A percentile compares a stretch with the other conserved stretches of the same genome.
These are phyloP conservation scores for Harpagifer antarcticus DNA, from an alignment of 2,797 vertebrate genomes.

Conservation along the genomic window DNA sequence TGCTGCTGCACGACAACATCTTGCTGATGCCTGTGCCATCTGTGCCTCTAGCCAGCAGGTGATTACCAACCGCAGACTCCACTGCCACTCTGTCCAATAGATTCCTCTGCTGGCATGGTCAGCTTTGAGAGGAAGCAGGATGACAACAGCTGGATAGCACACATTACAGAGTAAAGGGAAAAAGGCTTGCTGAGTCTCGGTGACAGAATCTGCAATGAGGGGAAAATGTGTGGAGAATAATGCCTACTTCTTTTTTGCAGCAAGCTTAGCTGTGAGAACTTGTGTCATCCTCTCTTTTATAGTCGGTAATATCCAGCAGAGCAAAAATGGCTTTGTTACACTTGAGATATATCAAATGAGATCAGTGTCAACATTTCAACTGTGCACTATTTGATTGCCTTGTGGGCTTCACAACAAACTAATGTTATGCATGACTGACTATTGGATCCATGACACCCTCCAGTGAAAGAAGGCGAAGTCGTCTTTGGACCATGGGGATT, in stretches of 20 bases:
- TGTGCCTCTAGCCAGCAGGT: conserved; percentile 76
- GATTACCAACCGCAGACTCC: conserved; percentile 76
- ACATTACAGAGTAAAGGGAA: conserved; percentile 46
- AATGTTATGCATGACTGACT: conserved; percentile 78
- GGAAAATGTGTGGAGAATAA: conserved; percentile 44
- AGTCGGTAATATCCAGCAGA: conserved; percentile 71
- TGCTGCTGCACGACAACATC: conserved; percentile 66
- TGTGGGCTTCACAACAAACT: conserved; percentile 71
- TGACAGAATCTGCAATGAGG: conserved; percentile 39
- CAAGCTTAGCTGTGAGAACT: conserved; percentile 55
- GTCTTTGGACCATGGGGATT: conserved; percentile 70
- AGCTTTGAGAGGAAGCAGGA: conserved; percentile 55
- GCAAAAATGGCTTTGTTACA: conserved; percentile 79
- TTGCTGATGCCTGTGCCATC: conserved; percentile 75
- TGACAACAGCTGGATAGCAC: conserved; percentile 71
- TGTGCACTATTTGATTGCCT: conserved; percentile 77
- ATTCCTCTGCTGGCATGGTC: conserved; percentile 56
- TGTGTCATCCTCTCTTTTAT: conserved; percentile 66
- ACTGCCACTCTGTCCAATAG: conserved; percentile 74
- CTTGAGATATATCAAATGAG: conserved; percentile 79
- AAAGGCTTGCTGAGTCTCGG: conserved; percentile 44
- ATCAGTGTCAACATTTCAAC: conserved; percentile 79
- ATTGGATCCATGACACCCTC: conserved; percentile 76
- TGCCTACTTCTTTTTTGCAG: conserved; percentile 44
- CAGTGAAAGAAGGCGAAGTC: conserved; percentile 61